Percentiles rank a stretch among this genome's conserved stretches.
phyloP scores from a whole-genome alignment of 2,113 vertebrate species.

The Nerophis ophidion region DNA sequence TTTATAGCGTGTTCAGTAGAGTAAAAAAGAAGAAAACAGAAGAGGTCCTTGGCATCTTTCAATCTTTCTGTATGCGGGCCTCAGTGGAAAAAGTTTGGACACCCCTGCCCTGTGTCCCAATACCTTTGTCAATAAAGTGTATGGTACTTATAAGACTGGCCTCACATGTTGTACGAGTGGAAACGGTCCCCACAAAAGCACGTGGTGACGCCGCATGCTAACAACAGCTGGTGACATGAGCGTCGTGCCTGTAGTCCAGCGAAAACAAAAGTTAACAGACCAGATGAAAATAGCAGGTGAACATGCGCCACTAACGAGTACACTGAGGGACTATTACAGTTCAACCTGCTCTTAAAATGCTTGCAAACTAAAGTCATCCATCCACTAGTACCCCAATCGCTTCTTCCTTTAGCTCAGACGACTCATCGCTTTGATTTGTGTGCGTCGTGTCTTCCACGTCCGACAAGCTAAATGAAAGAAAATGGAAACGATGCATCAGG shows the following conservation, averaged over 20 bases:
- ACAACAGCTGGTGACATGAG: slow-evolving; percentile 23
- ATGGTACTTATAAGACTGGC: too few relatives aligned
- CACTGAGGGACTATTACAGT: slow-evolving; percentile 51
- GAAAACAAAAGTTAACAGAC: slow-evolving; percentile 55
- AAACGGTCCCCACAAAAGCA: slow-evolving; percentile 31
- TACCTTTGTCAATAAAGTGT: too few relatives aligned
- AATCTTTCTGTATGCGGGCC: too few relatives aligned
- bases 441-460: slow-evolving; percentile 13
- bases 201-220: slow-evolving; percentile 41
- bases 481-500: not conserved
- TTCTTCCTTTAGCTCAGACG: not conserved
- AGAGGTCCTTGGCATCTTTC: too few relatives aligned
- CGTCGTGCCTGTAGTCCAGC: not conserved
- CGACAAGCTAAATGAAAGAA: slow-evolving; percentile 10
- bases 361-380: slow-evolving; percentile 48
- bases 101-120: too few relatives aligned
- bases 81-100: too few relatives aligned
- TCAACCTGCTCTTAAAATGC: slow-evolving; percentile 48
- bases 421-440: slow-evolving; percentile 25
- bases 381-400: slow-evolving; percentile 55
- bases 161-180: slow-evolving; percentile 8
- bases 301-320: slow-evolving; percentile 67
- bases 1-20: too few relatives aligned
- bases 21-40: too few relatives aligned
- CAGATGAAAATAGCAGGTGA: slow-evolving; percentile 60